A percentile compares a stretch with the other conserved stretches of the same genome.
Evolutionary conservation across 2,888 invertebrate genomes (phyloP).

Genomic region (Morpho deidamia): DNA sequence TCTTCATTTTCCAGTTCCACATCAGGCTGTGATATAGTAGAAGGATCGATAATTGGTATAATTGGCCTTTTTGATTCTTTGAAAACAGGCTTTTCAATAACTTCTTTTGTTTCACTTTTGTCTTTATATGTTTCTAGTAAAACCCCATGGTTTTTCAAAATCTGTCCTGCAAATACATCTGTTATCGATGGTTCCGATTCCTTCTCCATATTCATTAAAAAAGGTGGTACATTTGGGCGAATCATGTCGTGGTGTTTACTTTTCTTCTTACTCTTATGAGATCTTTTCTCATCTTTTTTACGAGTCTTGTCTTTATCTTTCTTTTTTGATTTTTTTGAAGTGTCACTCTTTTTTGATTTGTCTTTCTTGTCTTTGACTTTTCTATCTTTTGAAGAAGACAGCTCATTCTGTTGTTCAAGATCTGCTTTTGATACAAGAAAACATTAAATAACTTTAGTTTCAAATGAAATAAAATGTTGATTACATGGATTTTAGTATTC

Average conservation of each 20-base stretch:
- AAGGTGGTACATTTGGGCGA: slow-evolving; percentile 65
- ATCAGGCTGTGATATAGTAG: slow-evolving; percentile 46
- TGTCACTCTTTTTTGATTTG: slow-evolving; percentile 53
- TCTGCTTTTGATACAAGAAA: slow-evolving; percentile 42
- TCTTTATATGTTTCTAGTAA: slow-evolving; percentile 44
- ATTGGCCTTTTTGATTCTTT: slow-evolving; percentile 51
- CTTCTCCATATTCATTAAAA: slow-evolving; percentile 69
- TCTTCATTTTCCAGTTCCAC: slow-evolving; percentile 30
- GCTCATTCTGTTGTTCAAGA: slow-evolving; percentile 47
- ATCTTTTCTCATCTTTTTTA: slow-evolving; percentile 64
- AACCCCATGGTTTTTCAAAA: slow-evolving; percentile 72
- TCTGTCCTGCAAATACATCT: slow-evolving; percentile 81
- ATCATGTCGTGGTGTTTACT: slow-evolving; percentile 62
- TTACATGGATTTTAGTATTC: too few relatives aligned
- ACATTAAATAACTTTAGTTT: not conserved
- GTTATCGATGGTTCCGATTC: slow-evolving; percentile 77
- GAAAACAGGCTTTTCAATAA: slow-evolving; percentile 43
- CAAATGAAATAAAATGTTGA: not conserved
- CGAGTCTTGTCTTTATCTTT: slow-evolving; percentile 53
- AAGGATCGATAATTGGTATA: slow-evolving; percentile 66
- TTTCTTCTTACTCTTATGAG: slow-evolving; percentile 63
- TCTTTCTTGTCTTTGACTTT: slow-evolving; percentile 58
- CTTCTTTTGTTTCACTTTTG: slow-evolving; percentile 34
- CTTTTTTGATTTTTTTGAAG: slow-evolving; percentile 58
- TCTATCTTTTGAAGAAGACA: slow-evolving; percentile 63